Evolutionary conservation across 2,888 invertebrate species (phyloP).

Genomic region (Pocota personata): DNA sequence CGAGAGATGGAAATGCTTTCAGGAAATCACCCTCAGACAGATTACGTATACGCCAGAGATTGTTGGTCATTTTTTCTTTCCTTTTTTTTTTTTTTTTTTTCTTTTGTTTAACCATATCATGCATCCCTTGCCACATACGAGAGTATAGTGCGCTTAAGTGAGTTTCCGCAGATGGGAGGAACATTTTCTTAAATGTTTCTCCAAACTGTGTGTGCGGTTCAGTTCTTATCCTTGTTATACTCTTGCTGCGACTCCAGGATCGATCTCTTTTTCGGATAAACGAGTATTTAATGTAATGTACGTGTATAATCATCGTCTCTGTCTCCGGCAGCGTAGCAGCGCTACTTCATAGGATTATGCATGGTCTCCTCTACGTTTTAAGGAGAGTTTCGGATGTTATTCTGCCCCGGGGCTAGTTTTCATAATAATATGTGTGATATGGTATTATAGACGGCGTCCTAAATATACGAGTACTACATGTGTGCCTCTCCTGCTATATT

Average conservation of each 20-base stretch:
- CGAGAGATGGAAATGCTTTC: conserved; percentile 56
- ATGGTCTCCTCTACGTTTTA: conserved; percentile 21
- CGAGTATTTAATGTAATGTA: conserved; percentile 73
- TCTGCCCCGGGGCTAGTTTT: conserved; percentile 63
- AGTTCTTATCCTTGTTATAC: conserved; percentile 23
- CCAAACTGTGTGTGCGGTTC: background rate
- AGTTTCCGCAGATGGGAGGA: conserved; percentile 1
- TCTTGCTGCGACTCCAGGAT: conserved; percentile 43
- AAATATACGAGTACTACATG: conserved; percentile 36
- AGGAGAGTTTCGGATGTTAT: conserved; percentile 66
- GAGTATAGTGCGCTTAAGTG: conserved; percentile 8
- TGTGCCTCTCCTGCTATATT: background rate
- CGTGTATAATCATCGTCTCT: conserved; percentile 62
- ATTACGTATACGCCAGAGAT: conserved; percentile 54
- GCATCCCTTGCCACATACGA: background rate
- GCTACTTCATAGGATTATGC: conserved; percentile 45
- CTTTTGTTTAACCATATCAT: background rate
- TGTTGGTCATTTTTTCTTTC: conserved; percentile 50
- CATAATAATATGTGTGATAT: conserved; percentile 65
- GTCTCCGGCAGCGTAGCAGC: conserved; percentile 34
- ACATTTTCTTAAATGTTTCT: conserved; percentile 36
- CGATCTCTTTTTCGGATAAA: conserved; percentile 70
- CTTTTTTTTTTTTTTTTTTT: background rate
- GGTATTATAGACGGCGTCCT: conserved; percentile 44
- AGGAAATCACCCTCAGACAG: conserved; percentile 58